Evolutionary conservation across 2,888 invertebrate species (phyloP).

Genomic region (Lathronympha strigana): DNA sequence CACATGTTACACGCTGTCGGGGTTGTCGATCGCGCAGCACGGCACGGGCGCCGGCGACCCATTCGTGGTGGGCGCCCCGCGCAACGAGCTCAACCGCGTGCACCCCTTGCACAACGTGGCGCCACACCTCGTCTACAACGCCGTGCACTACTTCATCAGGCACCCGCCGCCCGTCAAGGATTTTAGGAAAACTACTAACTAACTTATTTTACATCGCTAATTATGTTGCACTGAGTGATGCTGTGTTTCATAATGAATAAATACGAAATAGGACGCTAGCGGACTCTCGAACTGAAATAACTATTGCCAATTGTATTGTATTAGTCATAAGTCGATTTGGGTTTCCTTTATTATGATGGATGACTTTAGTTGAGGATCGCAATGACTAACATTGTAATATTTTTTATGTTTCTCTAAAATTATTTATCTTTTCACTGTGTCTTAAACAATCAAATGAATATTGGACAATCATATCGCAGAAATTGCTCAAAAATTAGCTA

Average conservation of each 20-base stretch:
- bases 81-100: conserved; percentile 89
- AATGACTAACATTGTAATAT: too few relatives aligned
- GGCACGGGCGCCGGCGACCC: conserved; percentile 76
- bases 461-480: too few relatives aligned
- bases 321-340: neutral
- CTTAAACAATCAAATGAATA: neutral
- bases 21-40: conserved; percentile 96
- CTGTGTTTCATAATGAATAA: neutral
- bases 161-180: conserved; percentile 77
- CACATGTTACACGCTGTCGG: conserved; percentile 98
- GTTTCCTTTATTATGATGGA: too few relatives aligned
- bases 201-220: neutral
- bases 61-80: conserved; percentile 85
- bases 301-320: too few relatives aligned
- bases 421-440: too few relatives aligned
- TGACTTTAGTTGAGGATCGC: too few relatives aligned
- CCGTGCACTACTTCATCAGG: conserved; percentile 78
- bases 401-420: too few relatives aligned
- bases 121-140: conserved; percentile 84
- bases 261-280: neutral
- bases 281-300: neutral
- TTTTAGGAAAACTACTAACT: conserved; percentile 64
- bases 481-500: neutral
- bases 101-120: conserved; percentile 94
- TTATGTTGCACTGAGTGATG: neutral